Percentiles rank a stretch among this genome's conserved stretches.
These are phyloP conservation scores for Oscarella lobularis DNA, from an alignment of 37 sponge, comb jelly and placozoan genomes.

Conservation along the genomic window DNA sequence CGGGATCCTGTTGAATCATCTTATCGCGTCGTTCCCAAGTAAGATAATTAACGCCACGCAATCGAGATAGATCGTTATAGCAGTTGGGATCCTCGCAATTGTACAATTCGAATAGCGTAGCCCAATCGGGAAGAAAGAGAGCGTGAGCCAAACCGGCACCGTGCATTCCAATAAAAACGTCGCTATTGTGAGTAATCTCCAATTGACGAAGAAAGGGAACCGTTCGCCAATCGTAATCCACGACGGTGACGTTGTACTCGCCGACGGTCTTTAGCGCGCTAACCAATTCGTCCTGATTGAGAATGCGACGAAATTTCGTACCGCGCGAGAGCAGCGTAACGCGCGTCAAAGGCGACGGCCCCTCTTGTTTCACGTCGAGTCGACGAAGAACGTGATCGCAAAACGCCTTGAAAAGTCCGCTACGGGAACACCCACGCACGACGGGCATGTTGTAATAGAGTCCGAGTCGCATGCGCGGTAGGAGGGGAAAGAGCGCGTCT, in stretches of 20 bases:
- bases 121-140: constrained; percentile 92
- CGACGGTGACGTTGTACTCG: neutral
- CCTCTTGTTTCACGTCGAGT: constrained; percentile 27
- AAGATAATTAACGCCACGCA: constrained; percentile 58
- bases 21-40: constrained; percentile 67
- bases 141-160: constrained; percentile 82
- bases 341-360: constrained; percentile 8
- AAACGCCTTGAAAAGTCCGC: constrained; percentile 79
- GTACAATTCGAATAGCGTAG: constrained; percentile 66
- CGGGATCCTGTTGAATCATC: constrained; percentile 33
- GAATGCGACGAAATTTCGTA: constrained; percentile 53
- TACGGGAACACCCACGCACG: constrained; percentile 53
- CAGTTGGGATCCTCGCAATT: constrained; percentile 73
- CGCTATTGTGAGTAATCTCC: constrained; percentile 65
- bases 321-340: constrained; percentile 61
- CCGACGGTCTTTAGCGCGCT: constrained; percentile 16
- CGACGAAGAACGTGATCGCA: constrained; percentile 39
- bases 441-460: constrained; percentile 76
- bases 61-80: constrained; percentile 77
- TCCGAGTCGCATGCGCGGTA: constrained; percentile 69
- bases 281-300: constrained; percentile 62
- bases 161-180: constrained; percentile 87
- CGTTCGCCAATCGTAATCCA: constrained; percentile 12
- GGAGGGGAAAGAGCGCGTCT: constrained; percentile 72
- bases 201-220: neutral